Conservation (phyloP, 2,888 invertebrate species). For the Darwinula stevensoni region DNA sequence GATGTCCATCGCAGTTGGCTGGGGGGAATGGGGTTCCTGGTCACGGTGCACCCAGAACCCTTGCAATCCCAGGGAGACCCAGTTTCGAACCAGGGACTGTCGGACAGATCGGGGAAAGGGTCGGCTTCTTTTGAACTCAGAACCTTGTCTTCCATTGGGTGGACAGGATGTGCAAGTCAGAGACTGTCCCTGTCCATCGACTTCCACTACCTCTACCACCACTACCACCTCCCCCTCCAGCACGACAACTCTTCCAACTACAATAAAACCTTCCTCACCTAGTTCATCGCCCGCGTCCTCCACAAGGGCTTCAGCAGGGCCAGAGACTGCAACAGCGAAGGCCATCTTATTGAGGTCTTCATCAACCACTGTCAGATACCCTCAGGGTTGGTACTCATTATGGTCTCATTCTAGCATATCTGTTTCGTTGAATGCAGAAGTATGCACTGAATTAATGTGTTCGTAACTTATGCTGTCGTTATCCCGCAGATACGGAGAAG, state of each 20-base stretch:
- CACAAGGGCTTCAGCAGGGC: not conserved
- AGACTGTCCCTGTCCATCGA: conserved; percentile 9
- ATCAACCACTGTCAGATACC: not conserved
- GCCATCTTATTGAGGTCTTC: conserved; percentile 4
- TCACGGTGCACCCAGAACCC: conserved; percentile 9
- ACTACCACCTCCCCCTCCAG: conserved; percentile 7
- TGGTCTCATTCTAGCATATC: too few relatives aligned
- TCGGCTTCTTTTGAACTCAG: conserved; percentile 9
- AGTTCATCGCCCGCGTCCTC: not conserved
- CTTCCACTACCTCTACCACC: conserved; percentile 5
- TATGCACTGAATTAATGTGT: too few relatives aligned
- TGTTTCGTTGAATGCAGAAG: too few relatives aligned
- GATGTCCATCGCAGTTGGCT: too few relatives aligned
- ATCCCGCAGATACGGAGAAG: too few relatives aligned
- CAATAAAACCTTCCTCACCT: too few relatives aligned
- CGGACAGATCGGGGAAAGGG: conserved; percentile 10
- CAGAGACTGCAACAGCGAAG: conserved; percentile 3
- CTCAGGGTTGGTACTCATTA: not conserved
- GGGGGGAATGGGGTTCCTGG: conserved; percentile 11
- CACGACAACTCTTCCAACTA: conserved; percentile 14
- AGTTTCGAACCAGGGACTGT: conserved; percentile 11
- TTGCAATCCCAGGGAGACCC: too few relatives aligned
- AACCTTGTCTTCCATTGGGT: conserved; percentile 10
- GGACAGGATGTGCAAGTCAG: conserved; percentile 10
- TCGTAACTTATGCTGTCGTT: too few relatives aligned